Conservation (phyloP, 2,888 invertebrate genomes). For the Zaprionus obscuricornis region DNA sequence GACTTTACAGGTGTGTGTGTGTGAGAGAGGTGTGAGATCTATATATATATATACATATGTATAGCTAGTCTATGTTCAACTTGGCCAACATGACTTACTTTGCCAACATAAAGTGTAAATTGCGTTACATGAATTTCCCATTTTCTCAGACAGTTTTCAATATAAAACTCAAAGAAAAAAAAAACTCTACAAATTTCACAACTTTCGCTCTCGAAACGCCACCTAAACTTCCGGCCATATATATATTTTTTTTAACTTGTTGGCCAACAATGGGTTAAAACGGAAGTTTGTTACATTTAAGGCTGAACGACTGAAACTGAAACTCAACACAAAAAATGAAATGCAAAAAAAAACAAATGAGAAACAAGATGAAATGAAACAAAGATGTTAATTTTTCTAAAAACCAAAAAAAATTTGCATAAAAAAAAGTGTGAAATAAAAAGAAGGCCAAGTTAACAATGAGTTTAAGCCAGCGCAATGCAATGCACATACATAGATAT, state of each 20-base stretch:
- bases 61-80: conserved; percentile 12
- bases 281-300: conserved; percentile 61
- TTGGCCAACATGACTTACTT: background rate
- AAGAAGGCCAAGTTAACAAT: conserved; percentile 5
- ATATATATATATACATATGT: conserved; percentile 17
- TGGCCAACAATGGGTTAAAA: conserved; percentile 65
- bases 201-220: conserved; percentile 68
- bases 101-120: no score
- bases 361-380: conserved; percentile 32
- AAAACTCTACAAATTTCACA: conserved; percentile 58
- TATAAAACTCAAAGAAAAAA: conserved; percentile 11
- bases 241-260: background rate
- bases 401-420: conserved; percentile 68
- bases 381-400: conserved; percentile 71
- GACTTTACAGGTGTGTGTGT: conserved; percentile 25
- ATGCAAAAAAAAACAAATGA: conserved; percentile 32
- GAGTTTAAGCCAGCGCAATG: background rate
- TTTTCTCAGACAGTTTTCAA: conserved; percentile 39
- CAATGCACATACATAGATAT: conserved; percentile 16
- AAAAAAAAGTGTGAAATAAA: conserved; percentile 45
- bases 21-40: background rate
- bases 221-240: conserved; percentile 54
- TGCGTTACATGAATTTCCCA: conserved; percentile 65
- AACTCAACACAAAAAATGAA: no score
- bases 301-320: background rate